Percentiles rank a stretch among this genome's conserved stretches.
These are phyloP conservation scores for Chaetogeoica ovagalla DNA, from an alignment of 2,888 invertebrate species.

Conservation along the genomic window DNA sequence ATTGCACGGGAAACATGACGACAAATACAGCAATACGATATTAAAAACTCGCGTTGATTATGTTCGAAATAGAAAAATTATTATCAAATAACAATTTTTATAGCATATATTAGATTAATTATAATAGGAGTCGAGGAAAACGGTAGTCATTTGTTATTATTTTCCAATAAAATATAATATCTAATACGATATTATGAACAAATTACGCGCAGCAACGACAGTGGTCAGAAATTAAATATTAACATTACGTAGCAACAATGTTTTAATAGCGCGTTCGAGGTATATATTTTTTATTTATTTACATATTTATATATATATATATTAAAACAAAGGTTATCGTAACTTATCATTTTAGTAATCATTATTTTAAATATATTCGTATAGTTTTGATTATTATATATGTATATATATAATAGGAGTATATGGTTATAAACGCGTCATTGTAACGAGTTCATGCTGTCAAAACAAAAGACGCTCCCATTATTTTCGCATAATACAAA, in stretches of 20 bases:
- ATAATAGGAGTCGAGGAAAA: too few species aligned
- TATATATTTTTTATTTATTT: not conserved
- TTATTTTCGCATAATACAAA: conserved; percentile 45
- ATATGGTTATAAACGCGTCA: not conserved
- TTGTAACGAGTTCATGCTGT: conserved; percentile 15
- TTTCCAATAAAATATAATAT: too few species aligned
- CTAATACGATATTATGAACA: too few species aligned
- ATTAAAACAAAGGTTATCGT: not conserved
- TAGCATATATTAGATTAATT: too few species aligned
- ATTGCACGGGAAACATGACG: not conserved
- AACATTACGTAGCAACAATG: too few species aligned
- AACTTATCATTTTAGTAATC: not conserved
- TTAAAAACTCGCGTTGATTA: not conserved
- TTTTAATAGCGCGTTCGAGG: not conserved
- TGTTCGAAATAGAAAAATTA: too few species aligned
- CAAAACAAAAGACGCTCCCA: conserved; percentile 48
- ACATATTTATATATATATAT: not conserved
- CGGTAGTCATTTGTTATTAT: too few species aligned
- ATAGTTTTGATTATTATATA: not conserved
- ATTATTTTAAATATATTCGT: conserved; percentile 18
- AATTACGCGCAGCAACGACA: too few species aligned
- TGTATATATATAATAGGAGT: conserved; percentile 11
- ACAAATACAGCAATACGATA: not conserved
- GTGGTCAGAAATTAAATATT: too few species aligned
- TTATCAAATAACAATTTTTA: too few species aligned